phyloP scores from a whole-genome alignment of 2,888 invertebrate genomes.

The Tuta absoluta region DNA sequence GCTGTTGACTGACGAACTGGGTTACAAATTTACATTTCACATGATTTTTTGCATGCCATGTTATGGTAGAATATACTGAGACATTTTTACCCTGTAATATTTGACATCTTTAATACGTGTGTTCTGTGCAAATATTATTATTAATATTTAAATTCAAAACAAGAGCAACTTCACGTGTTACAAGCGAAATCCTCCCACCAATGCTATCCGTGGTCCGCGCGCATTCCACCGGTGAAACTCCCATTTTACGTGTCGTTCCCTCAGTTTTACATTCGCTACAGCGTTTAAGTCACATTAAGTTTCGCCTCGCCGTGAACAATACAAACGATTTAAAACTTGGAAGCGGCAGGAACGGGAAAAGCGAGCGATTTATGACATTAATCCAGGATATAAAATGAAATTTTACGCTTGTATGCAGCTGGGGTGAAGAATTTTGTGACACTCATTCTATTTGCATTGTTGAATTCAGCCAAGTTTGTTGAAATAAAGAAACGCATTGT shows the following conservation, averaged over 20 bases:
- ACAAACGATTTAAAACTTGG: constrained; percentile 68
- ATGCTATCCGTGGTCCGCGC: constrained; percentile 42
- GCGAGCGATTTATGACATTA: constrained; percentile 68
- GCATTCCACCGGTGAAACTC: constrained; percentile 67
- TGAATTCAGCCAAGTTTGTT: not conserved
- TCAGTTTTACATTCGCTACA: constrained; percentile 66
- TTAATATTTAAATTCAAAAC: too few species aligned
- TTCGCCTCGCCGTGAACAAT: constrained; percentile 63
- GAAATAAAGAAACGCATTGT: not conserved
- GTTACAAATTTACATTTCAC: too few species aligned
- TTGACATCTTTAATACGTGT: too few species aligned
- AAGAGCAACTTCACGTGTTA: too few species aligned
- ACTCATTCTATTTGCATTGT: constrained; percentile 58
- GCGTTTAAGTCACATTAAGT: constrained; percentile 72
- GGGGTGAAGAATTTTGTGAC: constrained; percentile 53
- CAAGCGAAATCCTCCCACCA: not conserved
- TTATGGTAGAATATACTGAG: too few species aligned
- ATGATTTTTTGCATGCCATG: too few species aligned
- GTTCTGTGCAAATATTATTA: too few species aligned
- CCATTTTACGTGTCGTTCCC: constrained; percentile 58
- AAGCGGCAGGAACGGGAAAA: constrained; percentile 52
- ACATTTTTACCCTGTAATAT: too few species aligned
- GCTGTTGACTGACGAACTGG: too few species aligned
- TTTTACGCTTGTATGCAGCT: constrained; percentile 59
- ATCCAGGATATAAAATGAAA: constrained; percentile 67